These are phyloP conservation scores for Agrilus cyanescens DNA, from an alignment of 2,888 invertebrate species.

Conservation along the genomic window DNA sequence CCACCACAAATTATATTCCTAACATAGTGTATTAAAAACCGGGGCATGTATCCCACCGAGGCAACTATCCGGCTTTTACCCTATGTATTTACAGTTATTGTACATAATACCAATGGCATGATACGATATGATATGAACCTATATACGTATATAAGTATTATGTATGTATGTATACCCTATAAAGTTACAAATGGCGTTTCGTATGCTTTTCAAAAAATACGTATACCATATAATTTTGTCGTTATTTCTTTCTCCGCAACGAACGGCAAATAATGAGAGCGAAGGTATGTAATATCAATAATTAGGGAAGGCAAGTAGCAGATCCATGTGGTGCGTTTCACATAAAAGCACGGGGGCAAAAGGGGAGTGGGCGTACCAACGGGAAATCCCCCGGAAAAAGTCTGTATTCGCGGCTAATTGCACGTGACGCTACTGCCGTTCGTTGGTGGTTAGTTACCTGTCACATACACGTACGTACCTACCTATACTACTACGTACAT, in stretches of 20 bases:
- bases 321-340: slow-evolving; percentile 34
- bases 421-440: not conserved
- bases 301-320: slow-evolving; percentile 35
- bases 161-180: too few species aligned
- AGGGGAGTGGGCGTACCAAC: slow-evolving; percentile 20
- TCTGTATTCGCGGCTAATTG: not conserved
- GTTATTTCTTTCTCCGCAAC: slow-evolving; percentile 36
- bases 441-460: not conserved
- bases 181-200: slow-evolving; percentile 11
- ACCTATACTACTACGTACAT: not conserved
- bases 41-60: too few species aligned
- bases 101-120: too few species aligned
- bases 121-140: too few species aligned
- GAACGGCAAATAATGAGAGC: slow-evolving; percentile 37
- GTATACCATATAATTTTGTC: slow-evolving; percentile 37
- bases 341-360: slow-evolving; percentile 27
- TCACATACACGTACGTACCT: not conserved
- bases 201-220: slow-evolving; percentile 37
- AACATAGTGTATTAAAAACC: too few species aligned
- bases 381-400: slow-evolving; percentile 23
- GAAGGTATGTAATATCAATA: slow-evolving; percentile 34
- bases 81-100: too few species aligned
- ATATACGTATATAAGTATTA: too few species aligned
- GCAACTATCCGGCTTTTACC: too few species aligned
- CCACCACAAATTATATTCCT: too few species aligned